phyloP scores from a whole-genome alignment of 2,113 vertebrate genomes.

The Jaculus jaculus region DNA sequence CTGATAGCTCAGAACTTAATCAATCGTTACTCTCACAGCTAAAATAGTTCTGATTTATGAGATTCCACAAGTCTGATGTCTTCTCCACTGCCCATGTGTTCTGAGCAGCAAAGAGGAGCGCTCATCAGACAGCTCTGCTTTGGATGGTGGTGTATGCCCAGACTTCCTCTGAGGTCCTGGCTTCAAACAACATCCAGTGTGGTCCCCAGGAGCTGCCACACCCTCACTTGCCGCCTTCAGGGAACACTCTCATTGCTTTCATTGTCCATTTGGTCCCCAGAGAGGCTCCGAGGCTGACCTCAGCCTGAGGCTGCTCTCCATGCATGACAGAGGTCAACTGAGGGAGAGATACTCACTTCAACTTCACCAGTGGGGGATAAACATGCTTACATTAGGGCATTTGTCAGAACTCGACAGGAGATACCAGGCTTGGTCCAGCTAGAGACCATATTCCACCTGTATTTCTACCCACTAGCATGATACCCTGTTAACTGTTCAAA shows the following conservation, averaged over 20 bases:
- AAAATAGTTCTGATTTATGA: constrained; percentile 47
- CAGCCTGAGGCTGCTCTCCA: not conserved
- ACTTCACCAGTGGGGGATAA: not conserved
- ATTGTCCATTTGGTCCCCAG: rapidly evolving
- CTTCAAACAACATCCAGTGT: rapidly evolving
- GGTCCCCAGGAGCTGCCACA: rapidly evolving
- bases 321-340: rapidly evolving
- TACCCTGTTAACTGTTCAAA: not conserved
- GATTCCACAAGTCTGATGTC: not conserved
- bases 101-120: rapidly evolving
- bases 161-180: rapidly evolving
- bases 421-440: not conserved
- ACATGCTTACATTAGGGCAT: not conserved
- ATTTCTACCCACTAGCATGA: not conserved
- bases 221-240: rapidly evolving
- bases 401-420: not conserved
- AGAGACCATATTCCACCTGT: not conserved
- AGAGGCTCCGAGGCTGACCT: not conserved
- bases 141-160: not conserved
- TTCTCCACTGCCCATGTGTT: rapidly evolving
- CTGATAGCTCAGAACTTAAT: not conserved
- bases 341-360: not conserved
- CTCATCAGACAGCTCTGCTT: rapidly evolving
- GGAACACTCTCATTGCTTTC: not conserved
- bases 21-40: constrained; percentile 2